phyloP scores from a whole-genome alignment of 2,797 vertebrate species.

The Darevskia mixta region DNA sequence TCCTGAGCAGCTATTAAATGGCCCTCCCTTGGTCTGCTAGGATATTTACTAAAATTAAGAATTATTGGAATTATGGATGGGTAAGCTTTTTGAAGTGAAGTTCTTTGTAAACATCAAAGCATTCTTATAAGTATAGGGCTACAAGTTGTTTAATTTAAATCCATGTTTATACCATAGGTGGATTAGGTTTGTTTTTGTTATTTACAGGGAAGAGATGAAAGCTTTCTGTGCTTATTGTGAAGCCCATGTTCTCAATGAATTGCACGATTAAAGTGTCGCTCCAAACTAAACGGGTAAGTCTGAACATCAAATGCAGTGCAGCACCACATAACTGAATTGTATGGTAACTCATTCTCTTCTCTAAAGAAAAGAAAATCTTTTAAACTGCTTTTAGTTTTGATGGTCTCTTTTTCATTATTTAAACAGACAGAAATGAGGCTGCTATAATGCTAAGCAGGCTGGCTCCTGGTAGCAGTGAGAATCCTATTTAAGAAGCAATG shows the following conservation, averaged over 20 bases:
- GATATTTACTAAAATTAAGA: constrained; percentile 30
- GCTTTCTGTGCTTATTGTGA: background rate
- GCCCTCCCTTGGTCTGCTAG: constrained; percentile 5
- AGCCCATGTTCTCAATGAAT: constrained; percentile 1
- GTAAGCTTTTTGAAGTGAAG: constrained; percentile 32
- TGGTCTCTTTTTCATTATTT: background rate
- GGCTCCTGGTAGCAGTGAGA: background rate
- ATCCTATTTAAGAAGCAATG: background rate
- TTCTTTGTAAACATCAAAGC: constrained; percentile 37
- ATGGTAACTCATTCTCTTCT: background rate
- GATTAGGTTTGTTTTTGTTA: constrained; percentile 38
- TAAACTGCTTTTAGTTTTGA: background rate
- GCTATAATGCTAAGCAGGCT: background rate
- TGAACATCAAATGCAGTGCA: background rate
- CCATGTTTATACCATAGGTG: constrained; percentile 43
- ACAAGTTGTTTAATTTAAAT: constrained; percentile 28
- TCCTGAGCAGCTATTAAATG: constrained; percentile 22
- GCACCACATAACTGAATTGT: background rate
- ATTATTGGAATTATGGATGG: constrained; percentile 24
- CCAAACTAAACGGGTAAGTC: background rate
- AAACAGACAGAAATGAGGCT: background rate
- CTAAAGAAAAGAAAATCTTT: background rate
- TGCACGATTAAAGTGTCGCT: constrained; percentile 12
- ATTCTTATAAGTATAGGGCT: constrained; percentile 27
- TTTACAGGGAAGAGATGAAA: constrained; percentile 33